These are phyloP conservation scores for Myxocyprinus asiaticus DNA, from an alignment of 2,113 vertebrate genomes.

Conservation along the genomic window DNA sequence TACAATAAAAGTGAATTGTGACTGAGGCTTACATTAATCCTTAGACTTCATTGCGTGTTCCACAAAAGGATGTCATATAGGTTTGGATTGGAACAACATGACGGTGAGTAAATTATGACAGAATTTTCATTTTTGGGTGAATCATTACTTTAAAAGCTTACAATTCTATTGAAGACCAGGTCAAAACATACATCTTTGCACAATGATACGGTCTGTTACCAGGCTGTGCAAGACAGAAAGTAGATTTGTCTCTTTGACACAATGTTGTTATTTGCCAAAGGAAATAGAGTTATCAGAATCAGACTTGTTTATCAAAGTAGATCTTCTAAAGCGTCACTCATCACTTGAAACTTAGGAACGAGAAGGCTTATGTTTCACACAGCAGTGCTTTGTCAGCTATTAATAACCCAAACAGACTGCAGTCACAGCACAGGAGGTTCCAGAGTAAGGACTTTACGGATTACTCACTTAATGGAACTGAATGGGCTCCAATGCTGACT, in stretches of 20 bases:
- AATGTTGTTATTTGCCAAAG: conserved; percentile 38
- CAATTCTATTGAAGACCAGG: no score
- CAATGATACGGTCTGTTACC: no score
- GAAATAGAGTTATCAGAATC: conserved; percentile 36
- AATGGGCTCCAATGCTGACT: conserved; percentile 19
- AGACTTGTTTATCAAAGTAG: conserved; percentile 1
- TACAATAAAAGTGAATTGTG: no score
- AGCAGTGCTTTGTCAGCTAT: conserved; percentile 73
- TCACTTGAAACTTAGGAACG: conserved; percentile 23
- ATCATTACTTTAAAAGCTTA: no score
- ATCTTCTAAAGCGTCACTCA: conserved; percentile 21
- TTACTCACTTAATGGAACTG: conserved; percentile 18
- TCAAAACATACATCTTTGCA: no score
- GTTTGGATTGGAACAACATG: no score
- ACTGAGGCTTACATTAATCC: no score
- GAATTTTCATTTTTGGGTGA: no score
- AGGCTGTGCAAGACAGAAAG: no score
- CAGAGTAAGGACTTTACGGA: conserved; percentile 18
- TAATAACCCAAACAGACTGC: conserved; percentile 61
- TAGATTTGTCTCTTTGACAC: neutral
- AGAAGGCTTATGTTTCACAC: conserved; percentile 69
- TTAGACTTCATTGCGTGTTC: no score
- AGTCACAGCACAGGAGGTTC: conserved; percentile 22
- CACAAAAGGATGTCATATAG: no score
- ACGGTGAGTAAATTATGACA: no score